Percentiles rank a stretch among this genome's conserved stretches.
Evolutionary conservation across 2,888 invertebrate species (phyloP).

Genomic region (Saturnia pavonia): DNA sequence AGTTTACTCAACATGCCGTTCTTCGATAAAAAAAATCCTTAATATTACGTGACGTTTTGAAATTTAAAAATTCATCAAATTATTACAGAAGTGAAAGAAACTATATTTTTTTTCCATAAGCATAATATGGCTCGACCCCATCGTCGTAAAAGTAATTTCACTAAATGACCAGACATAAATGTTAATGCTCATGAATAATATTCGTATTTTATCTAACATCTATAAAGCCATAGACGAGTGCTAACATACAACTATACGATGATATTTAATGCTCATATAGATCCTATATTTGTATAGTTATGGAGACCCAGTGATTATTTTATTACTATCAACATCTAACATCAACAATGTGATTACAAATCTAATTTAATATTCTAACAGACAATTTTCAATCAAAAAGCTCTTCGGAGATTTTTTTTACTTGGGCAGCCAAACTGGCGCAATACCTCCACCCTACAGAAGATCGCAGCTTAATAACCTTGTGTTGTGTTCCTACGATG

Average conservation of each 20-base stretch:
- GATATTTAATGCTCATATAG: background rate
- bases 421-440: no score
- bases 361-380: background rate
- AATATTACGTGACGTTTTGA: no score
- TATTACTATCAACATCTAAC: background rate
- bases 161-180: slow-evolving; percentile 34
- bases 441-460: no score
- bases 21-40: no score
- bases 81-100: background rate
- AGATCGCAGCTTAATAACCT: no score
- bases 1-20: no score
- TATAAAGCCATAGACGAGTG: background rate
- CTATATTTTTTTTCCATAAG: no score
- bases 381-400: background rate
- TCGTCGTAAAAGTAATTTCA: slow-evolving; percentile 28
- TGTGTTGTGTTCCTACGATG: no score
- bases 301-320: background rate
- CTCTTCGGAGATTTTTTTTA: no score
- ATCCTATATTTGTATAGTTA: no score
- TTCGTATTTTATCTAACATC: slow-evolving; percentile 27
- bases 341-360: background rate
- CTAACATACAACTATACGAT: background rate
- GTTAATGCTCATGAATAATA: slow-evolving; percentile 38
- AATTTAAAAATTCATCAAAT: no score
- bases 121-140: slow-evolving; percentile 21